These are phyloP conservation scores for Agriopis aurantiaria DNA, from an alignment of 2,888 invertebrate genomes.

Conservation along the genomic window DNA sequence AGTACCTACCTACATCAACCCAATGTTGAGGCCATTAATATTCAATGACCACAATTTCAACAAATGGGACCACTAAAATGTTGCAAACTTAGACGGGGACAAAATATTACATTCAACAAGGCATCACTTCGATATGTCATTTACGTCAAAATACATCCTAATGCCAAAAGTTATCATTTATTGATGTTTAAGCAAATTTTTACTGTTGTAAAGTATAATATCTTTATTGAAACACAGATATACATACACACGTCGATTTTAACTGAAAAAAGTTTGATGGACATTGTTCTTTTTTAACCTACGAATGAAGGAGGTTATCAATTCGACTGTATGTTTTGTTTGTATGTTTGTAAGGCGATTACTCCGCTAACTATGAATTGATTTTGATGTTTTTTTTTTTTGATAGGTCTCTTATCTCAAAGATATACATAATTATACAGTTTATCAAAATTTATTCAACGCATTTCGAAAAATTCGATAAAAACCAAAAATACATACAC, in stretches of 20 bases:
- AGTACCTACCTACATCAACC: background rate
- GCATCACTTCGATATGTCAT: conserved; percentile 8
- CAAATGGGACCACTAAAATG: conserved; percentile 6
- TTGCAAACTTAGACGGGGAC: background rate
- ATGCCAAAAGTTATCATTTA: background rate
- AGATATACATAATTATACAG: no score
- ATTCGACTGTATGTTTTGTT: no score
- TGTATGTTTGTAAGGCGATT: no score
- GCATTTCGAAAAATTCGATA: no score
- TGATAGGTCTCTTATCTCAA: no score
- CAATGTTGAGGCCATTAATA: background rate
- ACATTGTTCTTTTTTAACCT: no score
- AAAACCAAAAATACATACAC: no score
- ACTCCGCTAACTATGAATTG: no score
- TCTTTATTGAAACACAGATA: background rate
- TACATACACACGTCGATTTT: background rate
- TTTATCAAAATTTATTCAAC: no score
- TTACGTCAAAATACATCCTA: conserved; percentile 4
- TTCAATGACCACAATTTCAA: conserved; percentile 6
- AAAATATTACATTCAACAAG: conserved; percentile 4
- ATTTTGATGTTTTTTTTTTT: no score
- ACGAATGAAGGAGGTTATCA: no score
- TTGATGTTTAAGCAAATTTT: conserved; percentile 22
- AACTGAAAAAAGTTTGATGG: background rate
- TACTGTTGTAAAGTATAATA: background rate